phyloP scores from a whole-genome alignment of 2,113 vertebrate genomes.

The Apodemus sylvaticus region DNA sequence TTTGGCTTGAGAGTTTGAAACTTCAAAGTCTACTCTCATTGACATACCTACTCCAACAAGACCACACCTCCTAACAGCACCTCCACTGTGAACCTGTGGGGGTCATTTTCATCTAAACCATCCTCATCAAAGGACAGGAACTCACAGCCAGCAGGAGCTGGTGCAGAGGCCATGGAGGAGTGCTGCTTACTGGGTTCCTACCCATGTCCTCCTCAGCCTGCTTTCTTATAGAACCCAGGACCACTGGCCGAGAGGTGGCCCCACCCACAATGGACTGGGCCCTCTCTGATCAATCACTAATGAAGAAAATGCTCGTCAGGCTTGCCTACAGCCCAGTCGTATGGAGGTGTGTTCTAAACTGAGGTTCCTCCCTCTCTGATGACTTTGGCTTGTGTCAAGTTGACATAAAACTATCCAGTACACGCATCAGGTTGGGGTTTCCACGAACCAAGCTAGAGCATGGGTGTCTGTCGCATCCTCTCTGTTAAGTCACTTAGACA shows the following conservation, averaged over 20 bases:
- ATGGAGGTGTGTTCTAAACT: not conserved
- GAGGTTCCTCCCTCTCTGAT: not conserved
- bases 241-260: not conserved
- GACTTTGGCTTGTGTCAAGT: not conserved
- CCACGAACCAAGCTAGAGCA: not conserved
- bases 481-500: not conserved
- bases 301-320: not conserved
- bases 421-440: not conserved
- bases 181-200: not conserved
- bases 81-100: not conserved
- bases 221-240: not conserved
- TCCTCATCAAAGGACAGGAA: not conserved
- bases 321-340: not conserved
- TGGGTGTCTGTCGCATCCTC: no score
- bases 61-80: not conserved
- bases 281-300: not conserved
- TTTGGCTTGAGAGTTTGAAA: not conserved
- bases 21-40: not conserved
- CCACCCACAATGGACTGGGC: not conserved
- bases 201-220: not conserved
- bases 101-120: not conserved
- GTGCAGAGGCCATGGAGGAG: not conserved
- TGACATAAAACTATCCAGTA: not conserved
- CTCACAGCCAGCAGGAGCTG: not conserved
- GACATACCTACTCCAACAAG: not conserved